Evolutionary conservation across 2,888 invertebrate species (phyloP).

Genomic region (Hololepta plana): DNA sequence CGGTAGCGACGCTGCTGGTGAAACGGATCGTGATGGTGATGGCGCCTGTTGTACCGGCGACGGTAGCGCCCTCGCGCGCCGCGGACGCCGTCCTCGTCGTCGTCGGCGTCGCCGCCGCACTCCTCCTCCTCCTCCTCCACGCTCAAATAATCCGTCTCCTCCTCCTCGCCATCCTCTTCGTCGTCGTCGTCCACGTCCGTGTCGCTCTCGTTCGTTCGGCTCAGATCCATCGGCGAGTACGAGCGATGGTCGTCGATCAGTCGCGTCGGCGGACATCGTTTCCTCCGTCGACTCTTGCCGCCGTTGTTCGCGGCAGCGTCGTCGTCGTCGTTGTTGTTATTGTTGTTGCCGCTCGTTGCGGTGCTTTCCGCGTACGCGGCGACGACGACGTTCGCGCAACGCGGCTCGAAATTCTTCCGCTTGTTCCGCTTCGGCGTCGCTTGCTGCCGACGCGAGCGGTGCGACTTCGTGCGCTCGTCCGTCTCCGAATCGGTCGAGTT

Average conservation of each 20-base stretch:
- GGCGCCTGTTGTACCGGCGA: too few species aligned
- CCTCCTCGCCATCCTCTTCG: slow-evolving; percentile 13
- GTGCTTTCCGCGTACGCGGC: slow-evolving; percentile 29
- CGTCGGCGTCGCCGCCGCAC: slow-evolving; percentile 9
- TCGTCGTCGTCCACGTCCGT: slow-evolving; percentile 27
- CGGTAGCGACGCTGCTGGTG: slow-evolving; percentile 10
- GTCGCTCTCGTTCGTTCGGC: slow-evolving; percentile 24
- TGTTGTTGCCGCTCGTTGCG: slow-evolving; percentile 19
- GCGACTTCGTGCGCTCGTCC: slow-evolving; percentile 23
- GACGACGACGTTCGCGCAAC: slow-evolving; percentile 42
- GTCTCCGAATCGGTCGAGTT: slow-evolving; percentile 34
- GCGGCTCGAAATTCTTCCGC: slow-evolving; percentile 60
- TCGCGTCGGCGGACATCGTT: slow-evolving; percentile 18
- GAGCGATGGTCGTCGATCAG: slow-evolving; percentile 14
- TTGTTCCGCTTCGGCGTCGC: slow-evolving; percentile 51
- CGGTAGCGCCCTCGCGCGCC: slow-evolving; percentile 5
- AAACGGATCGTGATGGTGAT: too few species aligned
- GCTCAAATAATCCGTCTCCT: slow-evolving; percentile 8
- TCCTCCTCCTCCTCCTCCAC: slow-evolving; percentile 10
- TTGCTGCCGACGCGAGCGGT: slow-evolving; percentile 15
- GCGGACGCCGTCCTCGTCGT: slow-evolving; percentile 10
- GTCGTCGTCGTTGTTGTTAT: slow-evolving; percentile 16
- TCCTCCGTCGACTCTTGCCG: slow-evolving; percentile 16
- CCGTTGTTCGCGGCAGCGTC: slow-evolving; percentile 13
- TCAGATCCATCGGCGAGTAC: slow-evolving; percentile 22